Conservation (phyloP, 2,888 invertebrate species). For the Nysson spinosus region DNA sequence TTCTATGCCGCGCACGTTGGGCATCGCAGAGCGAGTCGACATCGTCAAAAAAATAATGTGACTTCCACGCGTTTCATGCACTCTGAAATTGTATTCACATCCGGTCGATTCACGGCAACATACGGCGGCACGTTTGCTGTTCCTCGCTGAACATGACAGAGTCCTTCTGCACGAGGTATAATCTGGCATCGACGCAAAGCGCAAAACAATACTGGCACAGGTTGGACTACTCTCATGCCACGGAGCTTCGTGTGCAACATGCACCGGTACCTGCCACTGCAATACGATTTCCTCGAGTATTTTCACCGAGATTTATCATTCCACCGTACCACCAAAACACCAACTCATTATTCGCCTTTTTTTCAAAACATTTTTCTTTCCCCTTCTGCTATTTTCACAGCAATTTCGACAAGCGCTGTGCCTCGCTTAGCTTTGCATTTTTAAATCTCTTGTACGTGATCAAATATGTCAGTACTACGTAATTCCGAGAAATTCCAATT, state of each 20-base stretch:
- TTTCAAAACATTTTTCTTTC: neutral
- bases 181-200: slow-evolving; percentile 45
- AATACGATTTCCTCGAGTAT: slow-evolving; percentile 5
- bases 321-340: slow-evolving; percentile 4
- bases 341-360: slow-evolving; percentile 17
- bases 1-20: too few relatives aligned
- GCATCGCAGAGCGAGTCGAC: neutral
- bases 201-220: slow-evolving; percentile 33
- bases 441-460: too few relatives aligned
- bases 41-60: slow-evolving; percentile 10
- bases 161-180: slow-evolving; percentile 41
- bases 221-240: slow-evolving; percentile 23
- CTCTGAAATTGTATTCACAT: slow-evolving; percentile 46
- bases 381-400: neutral
- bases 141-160: slow-evolving; percentile 46
- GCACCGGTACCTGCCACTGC: slow-evolving; percentile 4
- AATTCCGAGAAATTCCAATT: too few relatives aligned
- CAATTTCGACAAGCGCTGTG: neutral
- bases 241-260: slow-evolving; percentile 18
- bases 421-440: neutral
- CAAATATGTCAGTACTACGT: too few relatives aligned
- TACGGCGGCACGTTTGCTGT: slow-evolving; percentile 4
- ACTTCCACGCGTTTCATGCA: slow-evolving; percentile 15
- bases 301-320: slow-evolving; percentile 33
- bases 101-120: slow-evolving; percentile 23